Evolutionary conservation across 2,888 invertebrate genomes (phyloP), one percentile per base, ranked within the genome.

Genomic region (Phaonia tiefii): DNA sequence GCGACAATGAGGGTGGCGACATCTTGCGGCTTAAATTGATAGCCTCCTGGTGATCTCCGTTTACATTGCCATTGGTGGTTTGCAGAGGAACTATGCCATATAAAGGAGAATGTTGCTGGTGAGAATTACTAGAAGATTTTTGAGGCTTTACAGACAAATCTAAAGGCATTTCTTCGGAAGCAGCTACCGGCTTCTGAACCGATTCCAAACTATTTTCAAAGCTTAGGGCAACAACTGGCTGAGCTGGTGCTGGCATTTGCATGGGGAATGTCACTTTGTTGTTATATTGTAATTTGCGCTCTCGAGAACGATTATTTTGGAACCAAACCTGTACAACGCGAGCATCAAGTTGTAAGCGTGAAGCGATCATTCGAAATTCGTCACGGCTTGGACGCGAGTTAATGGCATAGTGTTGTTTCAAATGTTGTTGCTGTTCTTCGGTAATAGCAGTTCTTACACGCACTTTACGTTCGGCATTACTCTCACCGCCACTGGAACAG

Each of bases 361-460:
- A 94, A 1, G 98, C 98, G 86, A 99, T 97, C 88, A 95, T 94
- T 69, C 95, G 95, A 85, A 99, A 94, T 88, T 99, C 99, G 85
- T 98, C 98, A 65, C 98, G 95, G 88, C 97, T 97, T 1, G 99
- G 99, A 80, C 98, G 93, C 8, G 98, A 96, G 91, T 99, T 99
- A 20, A 95, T 90, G 66, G 95, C 93, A 90, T 98, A 99, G 89
- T 97, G 96, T 82, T 96, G 95, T 88, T 97, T 97, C 70, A 99
- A 92, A 73, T 97, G 93, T 54, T 94, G 93, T 87, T 98, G 94
- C 89, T 99, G 99, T 88, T 98, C 97, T 87, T 99, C 99, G 54
- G 96, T 97, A 83, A 99, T 96, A 83, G 98, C 94, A 7, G 98
- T 98, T 77, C 99, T 93, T 1, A 98, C 98, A 85, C 99, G 93